Evolutionary conservation across 2,888 invertebrate genomes (phyloP), one percentile per base, ranked within the genome.

Genomic region (Dendrolimus pini): DNA sequence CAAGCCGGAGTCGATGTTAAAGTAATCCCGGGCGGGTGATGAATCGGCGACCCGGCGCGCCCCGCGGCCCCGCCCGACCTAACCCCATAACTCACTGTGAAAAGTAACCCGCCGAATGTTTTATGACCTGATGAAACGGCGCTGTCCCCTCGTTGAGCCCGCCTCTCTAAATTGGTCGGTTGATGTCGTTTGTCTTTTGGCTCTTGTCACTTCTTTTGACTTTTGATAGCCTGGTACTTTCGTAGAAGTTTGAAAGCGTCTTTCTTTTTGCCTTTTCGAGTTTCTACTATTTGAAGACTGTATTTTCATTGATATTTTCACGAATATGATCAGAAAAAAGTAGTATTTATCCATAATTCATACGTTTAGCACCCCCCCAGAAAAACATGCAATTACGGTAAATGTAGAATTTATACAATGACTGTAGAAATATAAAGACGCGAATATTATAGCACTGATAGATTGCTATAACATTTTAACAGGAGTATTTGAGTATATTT

Each of bases 111-210:
- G 74, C 67, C 71, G 74, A 78, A 77, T 83, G 83, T 80, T 86
- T 84, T 85, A 86, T 83, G 77, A 81, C 81, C 82, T 80, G 83
- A 80, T 82, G 83, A 85, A 85, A 82, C 78, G 73, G 75, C 69
- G 47, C 72, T 77, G 77, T 77, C 75, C 72, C 71, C 71, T 66
- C 66, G 65, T 60, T 63, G 68, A 68, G 67, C 65, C 68, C 63
- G 69, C 64, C 67, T 68, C 68, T 63, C 73, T 74, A 71, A 75
- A 79, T 79, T 71, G 66, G 67, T 62, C 61, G 54, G 58, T 41
- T 57, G 47, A 47, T 47, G 47, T 47, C 47, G 47, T 47, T 47
- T 47, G 47, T 47, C 47, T 47, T 47, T 12, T 47, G 47, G 47
- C 47, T 9, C 47, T 47, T 47, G 47, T 47, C 47, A 47, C 47